Percentiles rank a stretch among this genome's conserved stretches.
Evolutionary conservation across 1,140 invertebrate genomes (phyloP).

Genomic region (Gonioctena quinquepunctata): DNA sequence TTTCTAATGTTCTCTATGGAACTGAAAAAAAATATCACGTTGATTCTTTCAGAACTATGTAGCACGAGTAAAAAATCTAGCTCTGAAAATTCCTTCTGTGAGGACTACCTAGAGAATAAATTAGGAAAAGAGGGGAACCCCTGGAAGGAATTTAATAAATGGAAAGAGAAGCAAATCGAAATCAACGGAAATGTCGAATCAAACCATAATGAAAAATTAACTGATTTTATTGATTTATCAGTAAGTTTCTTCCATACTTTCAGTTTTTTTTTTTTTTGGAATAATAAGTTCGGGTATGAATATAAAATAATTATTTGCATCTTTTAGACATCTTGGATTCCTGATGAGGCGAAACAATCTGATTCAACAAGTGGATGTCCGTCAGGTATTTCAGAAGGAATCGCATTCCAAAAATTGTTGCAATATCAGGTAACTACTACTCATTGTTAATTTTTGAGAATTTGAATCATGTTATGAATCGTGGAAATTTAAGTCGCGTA

Average conservation of each 20-base stretch:
- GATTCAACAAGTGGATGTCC: background rate
- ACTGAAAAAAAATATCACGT: no score
- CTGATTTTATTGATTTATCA: background rate
- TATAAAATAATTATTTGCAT: background rate
- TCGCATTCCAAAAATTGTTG: background rate
- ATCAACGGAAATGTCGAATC: background rate
- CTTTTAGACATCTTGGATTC: conserved; percentile 1
- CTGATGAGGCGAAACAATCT: background rate
- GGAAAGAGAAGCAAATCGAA: background rate
- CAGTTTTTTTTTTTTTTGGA: background rate
- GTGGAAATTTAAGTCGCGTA: background rate
- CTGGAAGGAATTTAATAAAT: background rate
- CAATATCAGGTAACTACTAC: background rate
- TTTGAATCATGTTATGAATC: background rate
- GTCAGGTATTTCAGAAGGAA: background rate
- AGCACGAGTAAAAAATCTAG: background rate
- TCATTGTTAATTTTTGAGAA: background rate
- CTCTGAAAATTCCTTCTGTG: background rate
- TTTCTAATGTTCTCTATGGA: background rate
- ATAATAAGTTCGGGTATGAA: background rate
- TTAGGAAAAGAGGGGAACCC: background rate
- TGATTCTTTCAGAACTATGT: background rate
- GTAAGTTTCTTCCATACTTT: conserved; percentile 4
- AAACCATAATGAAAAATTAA: background rate
- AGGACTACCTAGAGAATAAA: background rate